A percentile compares a stretch with the other conserved stretches of the same genome.
Evolutionary conservation across 2,888 invertebrate species (phyloP).

Genomic region (Adelphocoris suturalis): DNA sequence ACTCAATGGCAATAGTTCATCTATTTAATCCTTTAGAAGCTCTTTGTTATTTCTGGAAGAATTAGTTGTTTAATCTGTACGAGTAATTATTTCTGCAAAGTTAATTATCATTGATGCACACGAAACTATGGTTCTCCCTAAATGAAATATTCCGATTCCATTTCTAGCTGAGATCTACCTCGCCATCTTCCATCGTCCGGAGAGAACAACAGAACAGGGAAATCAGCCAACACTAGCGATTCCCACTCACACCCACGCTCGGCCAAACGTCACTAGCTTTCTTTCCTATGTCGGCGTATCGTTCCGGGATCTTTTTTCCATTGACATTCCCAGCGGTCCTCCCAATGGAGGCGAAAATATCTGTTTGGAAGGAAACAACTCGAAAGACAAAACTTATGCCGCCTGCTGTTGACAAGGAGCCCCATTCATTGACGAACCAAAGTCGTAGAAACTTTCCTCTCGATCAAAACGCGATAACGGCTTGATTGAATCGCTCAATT

Average conservation of each 20-base stretch:
- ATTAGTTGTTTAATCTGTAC: too few species aligned
- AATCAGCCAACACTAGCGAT: not conserved
- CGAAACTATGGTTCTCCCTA: not conserved
- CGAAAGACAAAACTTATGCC: conserved; percentile 6
- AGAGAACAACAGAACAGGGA: not conserved
- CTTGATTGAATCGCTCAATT: not conserved
- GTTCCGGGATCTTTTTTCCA: not conserved
- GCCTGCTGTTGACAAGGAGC: not conserved
- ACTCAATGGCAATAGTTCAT: too few species aligned
- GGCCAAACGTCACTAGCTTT: not conserved
- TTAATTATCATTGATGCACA: too few species aligned
- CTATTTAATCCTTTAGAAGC: too few species aligned
- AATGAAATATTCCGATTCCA: not conserved
- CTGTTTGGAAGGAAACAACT: conserved; percentile 3
- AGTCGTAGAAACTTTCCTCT: conserved; percentile 19
- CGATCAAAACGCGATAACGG: not conserved
- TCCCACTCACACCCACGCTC: not conserved
- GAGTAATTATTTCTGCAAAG: too few species aligned
- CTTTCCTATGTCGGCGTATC: conserved; percentile 20
- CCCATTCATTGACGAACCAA: conserved; percentile 2
- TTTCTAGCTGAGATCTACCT: not conserved
- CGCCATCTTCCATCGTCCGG: not conserved
- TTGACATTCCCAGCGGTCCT: conserved; percentile 16
- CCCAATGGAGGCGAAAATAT: not conserved
- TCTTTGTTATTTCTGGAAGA: too few species aligned